phyloP scores from a whole-genome alignment of 2,797 vertebrate genomes.

The Spinus olivaceus region DNA sequence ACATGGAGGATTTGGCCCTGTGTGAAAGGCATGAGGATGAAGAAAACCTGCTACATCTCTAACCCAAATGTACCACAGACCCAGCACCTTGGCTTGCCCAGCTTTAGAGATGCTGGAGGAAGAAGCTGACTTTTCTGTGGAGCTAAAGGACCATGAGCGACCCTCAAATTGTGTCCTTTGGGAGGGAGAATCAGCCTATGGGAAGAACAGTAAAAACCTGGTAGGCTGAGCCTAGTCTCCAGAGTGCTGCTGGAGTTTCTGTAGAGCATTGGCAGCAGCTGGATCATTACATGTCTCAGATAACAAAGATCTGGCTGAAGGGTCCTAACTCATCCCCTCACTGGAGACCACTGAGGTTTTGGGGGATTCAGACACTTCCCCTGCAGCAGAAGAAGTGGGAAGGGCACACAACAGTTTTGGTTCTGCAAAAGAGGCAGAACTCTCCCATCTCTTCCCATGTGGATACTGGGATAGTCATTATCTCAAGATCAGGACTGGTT shows the following conservation, averaged over 20 bases:
- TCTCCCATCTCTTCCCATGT: background rate
- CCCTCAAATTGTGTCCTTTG: background rate
- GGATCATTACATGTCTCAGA: background rate
- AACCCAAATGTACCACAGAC: background rate
- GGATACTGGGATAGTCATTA: background rate
- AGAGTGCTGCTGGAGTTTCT: slow-evolving; percentile 50
- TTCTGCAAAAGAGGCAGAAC: background rate
- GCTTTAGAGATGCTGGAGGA: background rate
- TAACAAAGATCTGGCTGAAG: background rate
- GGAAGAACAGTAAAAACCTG: background rate
- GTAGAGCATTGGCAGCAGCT: background rate
- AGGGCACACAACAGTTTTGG: background rate
- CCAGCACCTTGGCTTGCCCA: background rate
- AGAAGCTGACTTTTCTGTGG: background rate
- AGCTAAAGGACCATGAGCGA: background rate
- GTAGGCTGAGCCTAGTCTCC: slow-evolving; percentile 17
- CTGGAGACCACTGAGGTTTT: background rate
- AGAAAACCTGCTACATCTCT: background rate
- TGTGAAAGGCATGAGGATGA: background rate
- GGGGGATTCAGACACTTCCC: background rate
- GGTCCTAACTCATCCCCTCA: background rate
- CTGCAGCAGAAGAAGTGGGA: background rate
- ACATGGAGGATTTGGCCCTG: background rate
- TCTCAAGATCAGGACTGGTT: background rate
- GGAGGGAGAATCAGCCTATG: background rate